phyloP scores from a whole-genome alignment of 2,888 invertebrate species.

The Melanchra persicariae region DNA sequence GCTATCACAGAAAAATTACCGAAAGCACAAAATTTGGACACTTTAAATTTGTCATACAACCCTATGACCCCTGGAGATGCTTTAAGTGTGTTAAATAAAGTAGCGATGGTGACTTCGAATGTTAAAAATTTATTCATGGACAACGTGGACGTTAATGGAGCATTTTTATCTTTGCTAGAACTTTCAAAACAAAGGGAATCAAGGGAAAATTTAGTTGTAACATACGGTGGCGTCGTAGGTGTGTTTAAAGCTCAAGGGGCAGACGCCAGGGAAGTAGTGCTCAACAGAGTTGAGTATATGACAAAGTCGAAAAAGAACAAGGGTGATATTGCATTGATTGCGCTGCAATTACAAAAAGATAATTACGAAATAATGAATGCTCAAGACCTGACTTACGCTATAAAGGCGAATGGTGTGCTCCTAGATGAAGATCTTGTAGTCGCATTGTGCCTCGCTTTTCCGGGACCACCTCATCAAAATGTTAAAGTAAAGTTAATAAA shows the following conservation, averaged over 20 bases:
- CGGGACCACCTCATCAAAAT: slow-evolving; percentile 67
- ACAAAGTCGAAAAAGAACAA: slow-evolving; percentile 71
- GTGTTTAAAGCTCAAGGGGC: slow-evolving; percentile 63
- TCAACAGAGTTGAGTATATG: slow-evolving; percentile 78
- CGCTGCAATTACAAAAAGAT: slow-evolving; percentile 73
- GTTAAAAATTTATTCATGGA: slow-evolving; percentile 76
- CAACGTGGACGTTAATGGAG: slow-evolving; percentile 72
- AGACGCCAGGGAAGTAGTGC: slow-evolving; percentile 75
- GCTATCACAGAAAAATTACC: slow-evolving; percentile 64
- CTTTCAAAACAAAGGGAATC: slow-evolving; percentile 67
- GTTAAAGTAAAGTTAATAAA: slow-evolving; percentile 74
- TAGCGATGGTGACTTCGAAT: slow-evolving; percentile 69
- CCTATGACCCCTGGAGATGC: slow-evolving; percentile 77
- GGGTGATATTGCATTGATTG: slow-evolving; percentile 75
- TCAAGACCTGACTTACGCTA: slow-evolving; percentile 69
- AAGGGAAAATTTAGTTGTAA: slow-evolving; percentile 70
- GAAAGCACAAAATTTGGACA: slow-evolving; percentile 74
- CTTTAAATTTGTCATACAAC: slow-evolving; percentile 79
- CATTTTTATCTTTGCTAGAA: slow-evolving; percentile 70
- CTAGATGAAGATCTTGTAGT: slow-evolving; percentile 75
- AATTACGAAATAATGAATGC: slow-evolving; percentile 61
- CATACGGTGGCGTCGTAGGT: slow-evolving; percentile 72
- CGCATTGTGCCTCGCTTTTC: slow-evolving; percentile 72
- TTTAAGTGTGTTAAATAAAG: slow-evolving; percentile 69
- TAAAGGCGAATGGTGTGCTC: slow-evolving; percentile 62